Percentiles rank a stretch among this genome's conserved stretches.
These are phyloP conservation scores for Chelonia mydas DNA, from an alignment of 2,797 vertebrate genomes.

Conservation along the genomic window DNA sequence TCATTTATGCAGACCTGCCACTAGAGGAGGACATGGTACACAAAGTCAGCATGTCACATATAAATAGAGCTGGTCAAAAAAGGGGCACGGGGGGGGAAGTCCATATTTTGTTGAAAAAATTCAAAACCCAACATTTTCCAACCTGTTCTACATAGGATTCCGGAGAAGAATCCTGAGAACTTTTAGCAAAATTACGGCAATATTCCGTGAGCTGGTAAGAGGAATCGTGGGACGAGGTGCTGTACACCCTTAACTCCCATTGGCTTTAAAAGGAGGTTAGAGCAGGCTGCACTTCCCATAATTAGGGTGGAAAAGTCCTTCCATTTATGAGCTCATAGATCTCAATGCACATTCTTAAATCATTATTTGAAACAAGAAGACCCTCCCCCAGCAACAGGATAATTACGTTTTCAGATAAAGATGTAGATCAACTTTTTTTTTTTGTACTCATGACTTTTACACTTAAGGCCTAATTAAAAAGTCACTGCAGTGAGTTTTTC, in stretches of 20 bases:
- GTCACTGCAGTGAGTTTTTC: not conserved
- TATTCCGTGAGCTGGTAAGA: not conserved
- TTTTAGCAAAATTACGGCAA: not conserved
- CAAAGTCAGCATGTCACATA: not conserved
- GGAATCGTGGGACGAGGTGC: not conserved
- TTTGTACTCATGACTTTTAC: not conserved
- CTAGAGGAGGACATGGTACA: not conserved
- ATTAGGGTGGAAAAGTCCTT: not conserved
- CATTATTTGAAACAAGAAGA: not conserved
- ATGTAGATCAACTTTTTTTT: not conserved
- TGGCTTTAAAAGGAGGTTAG: not conserved
- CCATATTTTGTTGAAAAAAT: not conserved
- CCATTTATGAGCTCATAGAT: not conserved
- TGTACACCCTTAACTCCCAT: not conserved
- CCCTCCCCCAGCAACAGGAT: too few relatives aligned
- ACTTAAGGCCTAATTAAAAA: not conserved
- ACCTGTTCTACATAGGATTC: too few relatives aligned
- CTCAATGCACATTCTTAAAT: not conserved
- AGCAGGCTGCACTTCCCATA: not conserved
- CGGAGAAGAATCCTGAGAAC: not conserved
- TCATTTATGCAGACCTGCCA: not conserved
- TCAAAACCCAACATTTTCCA: not conserved
- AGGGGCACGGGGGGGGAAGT: not conserved
- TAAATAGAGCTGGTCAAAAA: not conserved
- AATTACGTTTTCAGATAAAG: not conserved